Percentiles rank a stretch among this genome's conserved stretches.
Conservation (phyloP, 2,113 vertebrate species). For the Hemibagrus wyckioides region DNA sequence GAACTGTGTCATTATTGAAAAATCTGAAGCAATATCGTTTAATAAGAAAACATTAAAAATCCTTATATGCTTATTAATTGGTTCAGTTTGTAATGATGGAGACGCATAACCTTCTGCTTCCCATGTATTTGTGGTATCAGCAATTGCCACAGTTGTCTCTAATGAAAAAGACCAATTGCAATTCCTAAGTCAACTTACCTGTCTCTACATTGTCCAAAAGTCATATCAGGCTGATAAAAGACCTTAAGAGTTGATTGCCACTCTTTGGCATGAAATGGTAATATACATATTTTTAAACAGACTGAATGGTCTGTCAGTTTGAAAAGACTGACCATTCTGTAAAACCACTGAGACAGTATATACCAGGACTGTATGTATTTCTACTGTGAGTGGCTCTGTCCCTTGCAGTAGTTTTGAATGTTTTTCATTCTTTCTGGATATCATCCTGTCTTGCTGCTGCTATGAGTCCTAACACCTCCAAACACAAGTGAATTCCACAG, state of each 20-base stretch:
- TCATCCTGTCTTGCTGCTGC: not conserved
- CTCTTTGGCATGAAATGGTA: not conserved
- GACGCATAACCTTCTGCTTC: conserved; percentile 72
- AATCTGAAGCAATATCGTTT: conserved; percentile 66
- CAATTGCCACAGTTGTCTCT: conserved; percentile 59
- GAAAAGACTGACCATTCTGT: not conserved
- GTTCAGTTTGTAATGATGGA: conserved; percentile 75
- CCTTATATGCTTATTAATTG: conserved; percentile 76
- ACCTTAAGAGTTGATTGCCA: not conserved
- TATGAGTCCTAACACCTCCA: conserved; percentile 31
- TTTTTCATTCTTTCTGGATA: conserved; percentile 8
- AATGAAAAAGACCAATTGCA: not conserved
- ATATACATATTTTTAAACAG: not conserved
- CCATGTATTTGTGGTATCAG: conserved; percentile 59
- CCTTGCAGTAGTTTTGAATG: conserved; percentile 19
- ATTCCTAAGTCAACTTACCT: not conserved
- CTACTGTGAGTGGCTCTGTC: conserved; percentile 31
- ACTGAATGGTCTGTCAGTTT: not conserved
- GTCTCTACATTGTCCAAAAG: not conserved
- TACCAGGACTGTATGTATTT: conserved; percentile 35
- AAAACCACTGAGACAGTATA: not conserved
- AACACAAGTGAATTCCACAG: conserved; percentile 63
- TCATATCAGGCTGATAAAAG: not conserved
- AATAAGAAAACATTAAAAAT: conserved; percentile 55
- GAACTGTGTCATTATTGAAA: conserved; percentile 74